Base-by-base conservation (phyloP, 2,113 vertebrate genomes). In the Catagonus wagneri region DNA sequence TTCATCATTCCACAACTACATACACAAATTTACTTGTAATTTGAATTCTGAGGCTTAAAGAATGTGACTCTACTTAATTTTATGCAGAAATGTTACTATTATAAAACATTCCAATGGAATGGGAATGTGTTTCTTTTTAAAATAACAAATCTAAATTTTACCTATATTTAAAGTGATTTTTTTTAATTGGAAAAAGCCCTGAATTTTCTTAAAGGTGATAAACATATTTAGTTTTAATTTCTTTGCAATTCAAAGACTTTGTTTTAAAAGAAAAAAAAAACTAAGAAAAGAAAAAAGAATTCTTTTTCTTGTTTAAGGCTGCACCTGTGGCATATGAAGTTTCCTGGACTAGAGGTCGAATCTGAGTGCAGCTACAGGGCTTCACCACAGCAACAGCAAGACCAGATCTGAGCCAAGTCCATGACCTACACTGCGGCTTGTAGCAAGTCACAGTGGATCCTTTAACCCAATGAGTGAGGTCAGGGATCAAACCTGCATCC, bases 201-300 rank as follows among this genome's bases (percentile, higher is more conserved):
- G 34, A 69, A 93, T 32, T n/a, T 52, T 75, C 52, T 76, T n/a
- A 32, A 54, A 76, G 22, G n/a, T 83, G 44, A 13, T 61, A 92
- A 95, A 92, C 44, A 66, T 68, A 96, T 72, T 94, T 90, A 29
- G 72, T 17, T 85, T 96, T 93, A 84, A 79, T 95, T 95, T 95
- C 44, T 34, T 94, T 89, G 84, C 19, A 63, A 96, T 76, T 68
- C 58, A 92, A 25, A 90, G 66, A 89, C 61, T 88, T 90, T 32
- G 52, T 50, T 93, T 94, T 85, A 75, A 92, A 86, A 75, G 54
- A 71, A 61, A 68, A 91, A 61, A 68, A 91, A 93, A 94, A 83
- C 34, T 39, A 66, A 78, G 13, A 66, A 63, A 78, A 85, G 44
- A 54, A 72, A 88, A 80, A 86, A 74, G 63, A 44, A 44, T 44